Percentiles rank a stretch among this genome's conserved stretches.
phyloP scores from a whole-genome alignment of 2,797 vertebrate species.

The Protonibea diacanthus region DNA sequence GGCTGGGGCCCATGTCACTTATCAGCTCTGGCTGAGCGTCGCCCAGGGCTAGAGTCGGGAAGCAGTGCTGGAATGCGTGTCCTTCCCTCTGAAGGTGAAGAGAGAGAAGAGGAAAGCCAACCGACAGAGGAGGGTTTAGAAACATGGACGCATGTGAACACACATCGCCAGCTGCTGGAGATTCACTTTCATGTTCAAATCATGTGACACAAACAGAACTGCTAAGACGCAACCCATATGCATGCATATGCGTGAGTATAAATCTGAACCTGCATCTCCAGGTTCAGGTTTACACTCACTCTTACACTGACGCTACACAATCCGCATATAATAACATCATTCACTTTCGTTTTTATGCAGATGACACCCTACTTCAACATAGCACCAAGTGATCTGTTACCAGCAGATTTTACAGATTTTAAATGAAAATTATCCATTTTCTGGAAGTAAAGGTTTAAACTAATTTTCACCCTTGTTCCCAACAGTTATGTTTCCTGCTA shows the following conservation, averaged over 20 bases:
- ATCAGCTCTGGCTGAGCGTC: conserved; percentile 88
- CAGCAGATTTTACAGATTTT: neutral
- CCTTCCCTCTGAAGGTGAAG: conserved; percentile 89
- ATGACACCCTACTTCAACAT: conserved; percentile 13
- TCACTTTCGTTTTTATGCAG: conserved; percentile 16
- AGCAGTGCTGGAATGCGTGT: conserved; percentile 86
- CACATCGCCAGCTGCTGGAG: conserved; percentile 59
- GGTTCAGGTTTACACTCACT: neutral
- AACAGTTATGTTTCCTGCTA: neutral
- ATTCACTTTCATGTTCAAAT: conserved; percentile 46
- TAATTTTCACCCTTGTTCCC: neutral
- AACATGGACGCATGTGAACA: conserved; percentile 55
- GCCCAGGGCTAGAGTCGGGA: conserved; percentile 87
- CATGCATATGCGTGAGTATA: too few species aligned
- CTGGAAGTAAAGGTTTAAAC: neutral
- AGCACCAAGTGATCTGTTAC: neutral
- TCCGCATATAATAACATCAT: neutral
- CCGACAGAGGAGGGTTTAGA: conserved; percentile 54
- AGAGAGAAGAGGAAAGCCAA: conserved; percentile 77
- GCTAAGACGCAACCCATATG: conserved; percentile 14
- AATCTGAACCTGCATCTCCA: neutral
- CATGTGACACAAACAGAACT: conserved; percentile 16
- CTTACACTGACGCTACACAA: neutral
- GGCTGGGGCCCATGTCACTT: conserved; percentile 88
- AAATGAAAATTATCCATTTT: neutral